A percentile compares a stretch with the other conserved stretches of the same genome.
These are phyloP conservation scores for Scomber scombrus DNA, from an alignment of 2,113 vertebrate species.

Conservation along the genomic window DNA sequence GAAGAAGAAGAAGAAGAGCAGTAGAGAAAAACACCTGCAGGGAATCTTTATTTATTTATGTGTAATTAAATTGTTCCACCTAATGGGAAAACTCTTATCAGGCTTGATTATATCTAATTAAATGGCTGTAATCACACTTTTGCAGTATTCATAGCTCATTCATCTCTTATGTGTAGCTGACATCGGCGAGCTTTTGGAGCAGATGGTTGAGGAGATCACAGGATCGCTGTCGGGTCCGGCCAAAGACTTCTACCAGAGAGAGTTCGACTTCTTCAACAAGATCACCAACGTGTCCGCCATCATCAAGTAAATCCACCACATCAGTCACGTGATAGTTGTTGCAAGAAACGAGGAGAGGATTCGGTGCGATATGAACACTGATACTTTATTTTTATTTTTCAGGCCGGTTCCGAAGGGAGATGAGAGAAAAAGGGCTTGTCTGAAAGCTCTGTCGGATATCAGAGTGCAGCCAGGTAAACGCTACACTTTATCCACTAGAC, in stretches of 20 bases:
- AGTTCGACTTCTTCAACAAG: slow-evolving; percentile 96
- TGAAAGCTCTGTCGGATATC: slow-evolving; percentile 94
- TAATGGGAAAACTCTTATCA: not conserved
- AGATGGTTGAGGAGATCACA: slow-evolving; percentile 93
- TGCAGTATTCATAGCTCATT: not conserved
- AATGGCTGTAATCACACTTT: not conserved
- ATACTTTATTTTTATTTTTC: slow-evolving; percentile 37
- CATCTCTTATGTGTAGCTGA: slow-evolving; percentile 83
- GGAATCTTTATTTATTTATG: too few species aligned
- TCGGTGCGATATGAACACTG: not conserved
- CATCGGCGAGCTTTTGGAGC: slow-evolving; percentile 93
- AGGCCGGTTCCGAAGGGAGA: slow-evolving; percentile 98
- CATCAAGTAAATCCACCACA: slow-evolving; percentile 86
- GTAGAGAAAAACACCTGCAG: too few species aligned
- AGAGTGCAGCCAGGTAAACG: slow-evolving; percentile 94
- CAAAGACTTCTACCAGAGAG: slow-evolving; percentile 94
- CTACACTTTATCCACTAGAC: not conserved
- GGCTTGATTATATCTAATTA: not conserved
- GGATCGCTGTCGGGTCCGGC: slow-evolving; percentile 91
- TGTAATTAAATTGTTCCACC: not conserved
- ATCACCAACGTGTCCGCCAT: slow-evolving; percentile 96
- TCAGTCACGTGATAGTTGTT: too few species aligned
- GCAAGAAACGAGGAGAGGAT: too few species aligned
- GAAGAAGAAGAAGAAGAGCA: too few species aligned
- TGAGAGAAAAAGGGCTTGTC: slow-evolving; percentile 95